Evolutionary conservation across 2,888 invertebrate species (phyloP).

Genomic region (Diarsia dahlii): DNA sequence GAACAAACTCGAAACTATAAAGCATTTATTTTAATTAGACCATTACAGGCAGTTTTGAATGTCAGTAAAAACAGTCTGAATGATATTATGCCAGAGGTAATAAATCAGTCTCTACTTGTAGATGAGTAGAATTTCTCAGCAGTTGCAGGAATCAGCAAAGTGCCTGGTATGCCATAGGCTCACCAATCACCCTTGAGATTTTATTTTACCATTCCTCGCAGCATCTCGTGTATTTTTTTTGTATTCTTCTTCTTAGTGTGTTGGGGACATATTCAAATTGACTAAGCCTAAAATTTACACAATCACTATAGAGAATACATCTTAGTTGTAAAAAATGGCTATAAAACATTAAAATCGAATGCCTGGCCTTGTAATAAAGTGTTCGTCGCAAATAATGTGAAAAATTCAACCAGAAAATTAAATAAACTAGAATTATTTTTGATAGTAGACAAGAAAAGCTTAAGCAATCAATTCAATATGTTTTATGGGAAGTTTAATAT

Average conservation of each 20-base stretch:
- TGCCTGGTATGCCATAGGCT: not conserved
- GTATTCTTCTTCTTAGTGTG: not conserved
- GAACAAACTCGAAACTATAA: not conserved
- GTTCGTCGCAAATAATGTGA: not conserved
- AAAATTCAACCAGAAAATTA: not conserved
- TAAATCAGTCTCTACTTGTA: not conserved
- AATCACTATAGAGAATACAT: no score
- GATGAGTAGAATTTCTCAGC: not conserved
- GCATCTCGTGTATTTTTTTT: not conserved
- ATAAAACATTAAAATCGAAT: not conserved
- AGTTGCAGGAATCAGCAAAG: no score
- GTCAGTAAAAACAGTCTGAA: not conserved
- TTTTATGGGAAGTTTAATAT: no score
- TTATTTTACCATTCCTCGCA: not conserved
- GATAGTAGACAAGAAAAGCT: not conserved
- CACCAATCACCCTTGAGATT: not conserved
- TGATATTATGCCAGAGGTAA: not conserved
- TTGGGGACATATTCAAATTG: no score
- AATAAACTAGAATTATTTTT: not conserved
- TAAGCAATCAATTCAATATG: no score
- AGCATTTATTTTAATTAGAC: no score
- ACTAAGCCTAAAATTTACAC: no score
- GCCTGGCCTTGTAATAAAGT: not conserved
- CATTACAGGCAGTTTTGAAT: no score
- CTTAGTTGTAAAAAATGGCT: not conserved